Percentiles rank a stretch among this genome's conserved stretches.
Conservation (phyloP, 2,888 invertebrate genomes). For the Chalcosyrphus nemorum region DNA sequence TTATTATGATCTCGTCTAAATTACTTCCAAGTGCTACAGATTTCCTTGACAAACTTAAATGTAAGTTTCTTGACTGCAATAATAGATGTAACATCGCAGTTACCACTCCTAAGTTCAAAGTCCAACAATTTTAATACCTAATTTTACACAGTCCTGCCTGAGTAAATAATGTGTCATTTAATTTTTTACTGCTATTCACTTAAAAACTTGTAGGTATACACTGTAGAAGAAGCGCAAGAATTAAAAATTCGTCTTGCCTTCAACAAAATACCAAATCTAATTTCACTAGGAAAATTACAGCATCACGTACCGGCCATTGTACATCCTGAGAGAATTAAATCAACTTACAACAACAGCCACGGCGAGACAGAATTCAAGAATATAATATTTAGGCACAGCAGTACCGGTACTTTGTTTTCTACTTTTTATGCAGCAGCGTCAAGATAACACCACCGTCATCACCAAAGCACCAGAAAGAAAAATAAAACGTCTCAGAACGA, state of each 20-base stretch:
- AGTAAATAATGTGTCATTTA: slow-evolving; percentile 30
- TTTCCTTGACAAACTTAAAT: too few relatives aligned
- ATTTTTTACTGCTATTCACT: slow-evolving; percentile 31
- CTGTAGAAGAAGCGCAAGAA: slow-evolving; percentile 14
- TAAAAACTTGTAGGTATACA: neutral
- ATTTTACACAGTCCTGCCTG: neutral
- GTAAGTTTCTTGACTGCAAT: too few relatives aligned
- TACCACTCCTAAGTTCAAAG: too few relatives aligned
- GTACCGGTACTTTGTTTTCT: slow-evolving; percentile 30
- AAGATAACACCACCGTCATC: slow-evolving; percentile 54
- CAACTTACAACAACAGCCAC: slow-evolving; percentile 48
- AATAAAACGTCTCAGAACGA: slow-evolving; percentile 40
- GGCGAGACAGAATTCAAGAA: slow-evolving; percentile 50
- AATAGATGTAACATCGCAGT: too few relatives aligned
- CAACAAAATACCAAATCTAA: slow-evolving; percentile 67
- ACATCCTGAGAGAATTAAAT: slow-evolving; percentile 62
- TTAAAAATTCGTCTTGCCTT: slow-evolving; percentile 69
- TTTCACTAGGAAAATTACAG: slow-evolving; percentile 58
- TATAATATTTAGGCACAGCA: slow-evolving; percentile 57
- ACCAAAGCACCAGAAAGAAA: slow-evolving; percentile 24
- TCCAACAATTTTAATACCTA: too few relatives aligned
- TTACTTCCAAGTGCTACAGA: too few relatives aligned
- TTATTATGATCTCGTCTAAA: too few relatives aligned
- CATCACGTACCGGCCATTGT: slow-evolving; percentile 66
- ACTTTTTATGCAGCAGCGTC: slow-evolving; percentile 37